phyloP scores from a whole-genome alignment of 2,888 invertebrate species.

The Papilio elwesi region DNA sequence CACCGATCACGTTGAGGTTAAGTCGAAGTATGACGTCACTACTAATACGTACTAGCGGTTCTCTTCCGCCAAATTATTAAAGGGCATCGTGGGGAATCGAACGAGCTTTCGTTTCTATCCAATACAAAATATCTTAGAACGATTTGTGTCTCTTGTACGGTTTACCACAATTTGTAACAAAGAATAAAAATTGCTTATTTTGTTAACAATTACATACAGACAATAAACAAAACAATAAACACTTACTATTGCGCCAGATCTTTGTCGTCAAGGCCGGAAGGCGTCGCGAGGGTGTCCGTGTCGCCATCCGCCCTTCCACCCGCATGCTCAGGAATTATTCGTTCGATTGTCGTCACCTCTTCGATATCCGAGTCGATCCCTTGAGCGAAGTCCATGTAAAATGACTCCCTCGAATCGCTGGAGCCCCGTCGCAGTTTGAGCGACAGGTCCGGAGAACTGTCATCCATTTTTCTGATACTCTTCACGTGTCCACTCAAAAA shows the following conservation, averaged over 20 bases:
- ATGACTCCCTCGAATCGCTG: slow-evolving; percentile 94
- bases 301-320: slow-evolving; percentile 76
- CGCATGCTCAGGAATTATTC: slow-evolving; percentile 81
- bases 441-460: slow-evolving; percentile 94
- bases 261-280: slow-evolving; percentile 80
- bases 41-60: background rate
- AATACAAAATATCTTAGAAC: too few relatives aligned
- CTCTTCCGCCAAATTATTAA: background rate
- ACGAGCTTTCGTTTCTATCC: too few relatives aligned
- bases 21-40: background rate
- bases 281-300: slow-evolving; percentile 78
- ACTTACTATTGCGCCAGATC: slow-evolving; percentile 79
- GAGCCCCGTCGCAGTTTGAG: slow-evolving; percentile 93
- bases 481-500: slow-evolving; percentile 49
- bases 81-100: background rate
- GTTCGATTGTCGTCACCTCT: slow-evolving; percentile 89
- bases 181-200: too few relatives aligned
- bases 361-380: slow-evolving; percentile 96
- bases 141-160: too few relatives aligned
- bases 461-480: slow-evolving; percentile 78
- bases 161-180: too few relatives aligned
- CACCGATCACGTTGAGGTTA: background rate
- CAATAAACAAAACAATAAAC: background rate
- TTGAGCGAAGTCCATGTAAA: slow-evolving; percentile 96
- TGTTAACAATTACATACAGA: too few relatives aligned